phyloP scores from a whole-genome alignment of 2,888 invertebrate genomes.

The Pimpla rufipes region DNA sequence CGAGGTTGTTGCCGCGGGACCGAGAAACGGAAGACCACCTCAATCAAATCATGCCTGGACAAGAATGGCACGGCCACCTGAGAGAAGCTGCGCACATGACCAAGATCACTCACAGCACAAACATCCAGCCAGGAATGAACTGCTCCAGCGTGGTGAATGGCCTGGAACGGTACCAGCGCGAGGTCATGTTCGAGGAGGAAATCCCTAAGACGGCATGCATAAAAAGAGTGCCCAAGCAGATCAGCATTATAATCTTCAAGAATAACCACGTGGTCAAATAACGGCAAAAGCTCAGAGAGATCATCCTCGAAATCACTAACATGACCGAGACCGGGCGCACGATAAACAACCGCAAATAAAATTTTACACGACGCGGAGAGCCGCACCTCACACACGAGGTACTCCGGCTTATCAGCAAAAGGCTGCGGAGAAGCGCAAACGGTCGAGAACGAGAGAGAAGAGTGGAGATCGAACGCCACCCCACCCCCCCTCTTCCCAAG shows the following conservation, averaged over 20 bases:
- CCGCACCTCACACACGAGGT: background rate
- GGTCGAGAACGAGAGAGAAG: no score
- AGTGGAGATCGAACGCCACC: no score
- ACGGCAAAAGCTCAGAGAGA: background rate
- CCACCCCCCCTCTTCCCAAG: no score
- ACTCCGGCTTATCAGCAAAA: no score
- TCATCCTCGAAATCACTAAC: background rate
- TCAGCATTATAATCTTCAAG: background rate
- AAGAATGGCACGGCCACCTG: background rate
- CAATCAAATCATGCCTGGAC: background rate
- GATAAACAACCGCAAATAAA: background rate
- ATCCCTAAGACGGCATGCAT: background rate
- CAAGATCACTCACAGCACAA: constrained; percentile 1
- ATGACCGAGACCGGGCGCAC: background rate
- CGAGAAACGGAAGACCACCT: background rate
- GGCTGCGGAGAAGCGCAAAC: no score
- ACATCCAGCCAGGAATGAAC: constrained; percentile 13
- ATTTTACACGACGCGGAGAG: background rate
- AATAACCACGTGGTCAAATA: background rate
- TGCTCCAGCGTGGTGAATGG: no score
- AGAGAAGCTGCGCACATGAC: background rate
- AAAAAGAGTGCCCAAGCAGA: background rate
- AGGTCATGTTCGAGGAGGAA: no score
- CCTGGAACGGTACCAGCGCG: no score
- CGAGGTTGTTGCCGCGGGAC: background rate